Conservation (phyloP, 2,113 vertebrate species). For the Tyto alba region DNA sequence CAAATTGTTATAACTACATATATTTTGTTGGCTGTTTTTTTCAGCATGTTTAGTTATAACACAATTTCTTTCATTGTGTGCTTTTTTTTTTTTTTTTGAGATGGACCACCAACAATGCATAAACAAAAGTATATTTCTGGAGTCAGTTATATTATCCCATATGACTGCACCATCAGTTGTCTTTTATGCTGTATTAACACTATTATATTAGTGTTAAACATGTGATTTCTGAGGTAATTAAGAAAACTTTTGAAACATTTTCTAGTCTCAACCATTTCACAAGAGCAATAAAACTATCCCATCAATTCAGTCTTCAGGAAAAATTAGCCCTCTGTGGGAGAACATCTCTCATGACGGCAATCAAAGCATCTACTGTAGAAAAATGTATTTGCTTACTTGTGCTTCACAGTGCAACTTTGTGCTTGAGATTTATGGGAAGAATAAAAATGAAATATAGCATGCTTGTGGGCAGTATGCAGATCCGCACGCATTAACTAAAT, state of each 20-base stretch:
- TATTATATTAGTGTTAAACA: background rate
- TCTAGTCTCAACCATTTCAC: constrained; percentile 8
- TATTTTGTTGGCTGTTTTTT: background rate
- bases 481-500: background rate
- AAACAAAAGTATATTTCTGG: background rate
- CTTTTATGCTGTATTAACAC: background rate
- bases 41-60: background rate
- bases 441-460: constrained; percentile 41
- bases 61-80: background rate
- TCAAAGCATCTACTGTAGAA: constrained; percentile 1
- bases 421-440: constrained; percentile 11
- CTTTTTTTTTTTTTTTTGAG: background rate
- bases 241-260: constrained; percentile 16
- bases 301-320: constrained; percentile 14
- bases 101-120: background rate
- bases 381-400: constrained; percentile 44
- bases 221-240: constrained; percentile 50
- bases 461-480: constrained; percentile 16
- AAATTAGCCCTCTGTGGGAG: constrained; percentile 36
- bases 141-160: background rate
- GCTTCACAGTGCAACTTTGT: constrained; percentile 32
- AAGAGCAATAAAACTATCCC: constrained; percentile 16
- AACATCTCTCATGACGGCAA: background rate
- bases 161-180: background rate
- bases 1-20: background rate